Evolutionary conservation across 2,113 vertebrate species (phyloP).

Genomic region (Myotis brandtii): DNA sequence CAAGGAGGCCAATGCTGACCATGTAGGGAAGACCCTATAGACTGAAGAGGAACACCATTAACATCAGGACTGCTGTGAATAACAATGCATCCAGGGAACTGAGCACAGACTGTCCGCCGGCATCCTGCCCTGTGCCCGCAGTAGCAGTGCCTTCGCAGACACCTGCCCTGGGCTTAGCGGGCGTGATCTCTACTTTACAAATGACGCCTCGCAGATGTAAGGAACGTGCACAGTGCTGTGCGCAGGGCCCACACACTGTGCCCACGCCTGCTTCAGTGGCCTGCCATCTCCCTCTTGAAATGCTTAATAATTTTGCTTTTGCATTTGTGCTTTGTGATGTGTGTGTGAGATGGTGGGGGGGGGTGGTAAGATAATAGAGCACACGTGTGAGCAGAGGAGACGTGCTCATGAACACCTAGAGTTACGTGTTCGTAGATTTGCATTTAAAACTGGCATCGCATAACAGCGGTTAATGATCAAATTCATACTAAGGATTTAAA

Average conservation of each 20-base stretch:
- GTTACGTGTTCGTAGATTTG: not conserved
- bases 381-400: not conserved
- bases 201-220: not conserved
- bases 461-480: not conserved
- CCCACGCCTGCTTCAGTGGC: not conserved
- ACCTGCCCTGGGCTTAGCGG: not conserved
- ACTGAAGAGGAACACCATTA: not conserved
- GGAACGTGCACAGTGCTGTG: not conserved
- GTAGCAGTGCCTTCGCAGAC: not conserved
- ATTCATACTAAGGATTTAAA: not conserved
- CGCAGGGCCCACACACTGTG: not conserved
- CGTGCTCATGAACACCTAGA: not conserved
- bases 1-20: not conserved
- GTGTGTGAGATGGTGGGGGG: too few relatives aligned
- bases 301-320: not conserved
- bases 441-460: slow-evolving; percentile 3
- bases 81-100: not conserved
- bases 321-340: not conserved
- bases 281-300: not conserved
- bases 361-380: not conserved
- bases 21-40: not conserved
- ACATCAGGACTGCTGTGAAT: not conserved
- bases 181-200: not conserved
- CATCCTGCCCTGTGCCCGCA: not conserved
- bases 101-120: not conserved